These are phyloP conservation scores for Aphidoletes aphidimyza DNA, from an alignment of 2,888 invertebrate genomes.

Conservation along the genomic window DNA sequence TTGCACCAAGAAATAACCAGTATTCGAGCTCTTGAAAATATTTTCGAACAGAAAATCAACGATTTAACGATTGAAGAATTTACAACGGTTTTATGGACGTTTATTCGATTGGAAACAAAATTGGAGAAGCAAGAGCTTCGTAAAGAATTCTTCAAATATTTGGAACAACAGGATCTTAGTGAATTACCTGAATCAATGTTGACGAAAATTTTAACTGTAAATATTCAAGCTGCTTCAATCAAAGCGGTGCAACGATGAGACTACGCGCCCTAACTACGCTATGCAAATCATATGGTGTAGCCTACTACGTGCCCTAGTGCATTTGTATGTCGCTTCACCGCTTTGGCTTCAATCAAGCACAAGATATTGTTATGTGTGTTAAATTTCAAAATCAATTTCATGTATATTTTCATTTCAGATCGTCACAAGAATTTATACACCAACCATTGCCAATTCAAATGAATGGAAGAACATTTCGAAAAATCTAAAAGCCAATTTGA, in stretches of 20 bases:
- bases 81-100: not conserved
- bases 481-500: too few relatives aligned
- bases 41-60: not conserved
- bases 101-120: not conserved
- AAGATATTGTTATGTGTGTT: too few relatives aligned
- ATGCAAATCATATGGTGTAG: too few relatives aligned
- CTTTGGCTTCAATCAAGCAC: too few relatives aligned
- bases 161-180: not conserved
- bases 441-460: not conserved
- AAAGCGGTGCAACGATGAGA: too few relatives aligned
- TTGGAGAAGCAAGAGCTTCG: not conserved
- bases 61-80: not conserved
- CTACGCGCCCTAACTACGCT: too few relatives aligned
- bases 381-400: not conserved
- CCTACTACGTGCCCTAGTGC: too few relatives aligned
- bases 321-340: too few relatives aligned
- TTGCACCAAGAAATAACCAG: not conserved
- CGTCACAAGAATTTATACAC: not conserved
- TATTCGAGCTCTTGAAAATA: constrained; percentile 1
- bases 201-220: constrained; percentile 9
- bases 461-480: not conserved
- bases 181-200: not conserved
- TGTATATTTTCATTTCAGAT: not conserved
- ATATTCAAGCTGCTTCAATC: too few relatives aligned
- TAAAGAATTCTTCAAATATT: not conserved